These are phyloP conservation scores for Aphelenchoides besseyi DNA, from an alignment of 1,140 invertebrate species.

Conservation along the genomic window DNA sequence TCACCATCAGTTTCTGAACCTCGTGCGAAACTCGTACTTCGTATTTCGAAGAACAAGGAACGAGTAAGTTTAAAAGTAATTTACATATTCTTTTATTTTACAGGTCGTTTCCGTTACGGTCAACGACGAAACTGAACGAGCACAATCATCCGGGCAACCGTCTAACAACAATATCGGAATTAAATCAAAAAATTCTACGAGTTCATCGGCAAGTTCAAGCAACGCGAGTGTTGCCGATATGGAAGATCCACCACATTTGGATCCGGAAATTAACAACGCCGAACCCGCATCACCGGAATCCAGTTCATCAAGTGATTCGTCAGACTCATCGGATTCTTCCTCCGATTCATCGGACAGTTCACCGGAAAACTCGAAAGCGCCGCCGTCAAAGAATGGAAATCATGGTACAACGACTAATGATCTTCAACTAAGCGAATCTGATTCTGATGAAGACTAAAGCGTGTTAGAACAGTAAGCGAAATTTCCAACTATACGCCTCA, in stretches of 20 bases:
- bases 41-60: constrained; percentile 20
- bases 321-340: constrained; percentile 10
- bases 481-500: too few species aligned
- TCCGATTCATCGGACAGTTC: neutral
- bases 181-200: neutral
- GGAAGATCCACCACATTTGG: constrained; percentile 1
- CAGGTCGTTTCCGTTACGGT: constrained; percentile 21
- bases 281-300: neutral
- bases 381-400: neutral
- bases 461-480: neutral
- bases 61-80: constrained; percentile 4
- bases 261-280: neutral
- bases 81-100: neutral
- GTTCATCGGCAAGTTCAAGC: neutral
- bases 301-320: constrained; percentile 1
- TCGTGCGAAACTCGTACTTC: constrained; percentile 12
- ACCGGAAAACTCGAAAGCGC: neutral
- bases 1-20: neutral
- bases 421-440: constrained; percentile 17
- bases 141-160: neutral
- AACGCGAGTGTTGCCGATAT: neutral
- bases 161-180: neutral
- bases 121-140: constrained; percentile 5
- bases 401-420: neutral
- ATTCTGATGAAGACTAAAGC: constrained; percentile 16